Evolutionary conservation across 2,113 vertebrate genomes (phyloP).

Genomic region (Etia nguti): DNA sequence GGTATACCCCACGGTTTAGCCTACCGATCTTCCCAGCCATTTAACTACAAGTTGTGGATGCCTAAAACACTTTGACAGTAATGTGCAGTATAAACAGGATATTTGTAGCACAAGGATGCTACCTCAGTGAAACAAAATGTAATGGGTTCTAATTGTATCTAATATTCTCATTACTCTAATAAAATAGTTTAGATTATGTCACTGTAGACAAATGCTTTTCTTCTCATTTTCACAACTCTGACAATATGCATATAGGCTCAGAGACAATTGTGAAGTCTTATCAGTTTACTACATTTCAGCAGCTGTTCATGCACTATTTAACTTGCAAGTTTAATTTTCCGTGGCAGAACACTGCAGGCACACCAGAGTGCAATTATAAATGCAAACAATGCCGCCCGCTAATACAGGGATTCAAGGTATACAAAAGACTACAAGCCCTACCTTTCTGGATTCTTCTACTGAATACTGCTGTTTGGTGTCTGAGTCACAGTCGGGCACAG

Average conservation of each 20-base stretch:
- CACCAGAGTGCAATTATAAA: not conserved
- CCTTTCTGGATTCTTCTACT: not conserved
- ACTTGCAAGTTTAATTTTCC: not conserved
- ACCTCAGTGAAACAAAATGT: not conserved
- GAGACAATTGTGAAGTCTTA: not conserved
- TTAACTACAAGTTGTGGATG: not conserved
- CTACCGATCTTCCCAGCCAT: not conserved
- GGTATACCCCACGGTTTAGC: not conserved
- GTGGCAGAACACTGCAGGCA: not conserved
- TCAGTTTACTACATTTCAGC: not conserved
- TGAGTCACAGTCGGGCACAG: not conserved
- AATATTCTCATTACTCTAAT: not conserved
- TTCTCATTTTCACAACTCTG: not conserved
- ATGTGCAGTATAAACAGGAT: not conserved
- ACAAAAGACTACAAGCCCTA: not conserved
- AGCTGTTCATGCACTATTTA: not conserved
- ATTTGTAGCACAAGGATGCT: not conserved
- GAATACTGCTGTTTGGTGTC: not conserved
- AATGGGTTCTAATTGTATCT: not conserved
- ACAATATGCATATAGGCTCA: not conserved
- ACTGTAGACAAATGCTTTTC: not conserved
- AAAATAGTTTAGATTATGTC: not conserved
- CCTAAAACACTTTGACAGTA: not conserved
- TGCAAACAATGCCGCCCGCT: not conserved
- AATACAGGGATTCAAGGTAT: not conserved